Evolutionary conservation across 1,140 invertebrate species (phyloP).

Genomic region (Papilio helenus): DNA sequence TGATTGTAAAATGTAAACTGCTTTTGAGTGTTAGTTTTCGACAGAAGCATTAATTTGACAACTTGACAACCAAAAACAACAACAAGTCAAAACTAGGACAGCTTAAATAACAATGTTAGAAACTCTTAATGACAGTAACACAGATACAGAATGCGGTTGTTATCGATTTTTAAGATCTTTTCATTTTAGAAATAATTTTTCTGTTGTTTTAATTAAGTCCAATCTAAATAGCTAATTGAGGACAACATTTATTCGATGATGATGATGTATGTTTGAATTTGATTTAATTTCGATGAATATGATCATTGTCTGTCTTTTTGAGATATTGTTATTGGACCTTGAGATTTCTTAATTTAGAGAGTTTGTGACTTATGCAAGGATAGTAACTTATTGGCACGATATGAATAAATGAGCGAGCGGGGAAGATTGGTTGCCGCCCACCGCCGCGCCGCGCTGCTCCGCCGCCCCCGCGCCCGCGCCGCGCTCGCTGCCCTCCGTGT

Average conservation of each 20-base stretch:
- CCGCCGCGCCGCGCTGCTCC: slow-evolving; percentile 64
- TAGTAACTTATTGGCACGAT: no score
- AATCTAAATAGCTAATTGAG: no score
- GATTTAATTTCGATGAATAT: no score
- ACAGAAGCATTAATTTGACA: not conserved
- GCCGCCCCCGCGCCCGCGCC: slow-evolving; percentile 50
- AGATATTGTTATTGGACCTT: no score
- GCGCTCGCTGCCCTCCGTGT: slow-evolving; percentile 65
- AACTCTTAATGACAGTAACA: not conserved
- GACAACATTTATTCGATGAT: no score
- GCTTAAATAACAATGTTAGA: not conserved
- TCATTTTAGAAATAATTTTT: no score
- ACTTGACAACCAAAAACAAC: slow-evolving; percentile 2
- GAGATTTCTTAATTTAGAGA: no score
- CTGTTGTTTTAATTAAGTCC: no score
- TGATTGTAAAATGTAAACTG: not conserved
- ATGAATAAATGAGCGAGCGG: no score
- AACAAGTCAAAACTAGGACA: not conserved
- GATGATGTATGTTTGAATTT: no score
- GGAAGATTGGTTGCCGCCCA: slow-evolving; percentile 90
- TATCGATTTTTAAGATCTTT: not conserved
- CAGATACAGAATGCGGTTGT: not conserved
- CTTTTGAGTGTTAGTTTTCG: not conserved
- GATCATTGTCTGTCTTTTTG: no score
- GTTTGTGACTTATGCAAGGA: no score